A percentile compares a stretch with the other conserved stretches of the same genome.
Conservation (phyloP, 2,113 vertebrate species). For the Amazona vittata region DNA sequence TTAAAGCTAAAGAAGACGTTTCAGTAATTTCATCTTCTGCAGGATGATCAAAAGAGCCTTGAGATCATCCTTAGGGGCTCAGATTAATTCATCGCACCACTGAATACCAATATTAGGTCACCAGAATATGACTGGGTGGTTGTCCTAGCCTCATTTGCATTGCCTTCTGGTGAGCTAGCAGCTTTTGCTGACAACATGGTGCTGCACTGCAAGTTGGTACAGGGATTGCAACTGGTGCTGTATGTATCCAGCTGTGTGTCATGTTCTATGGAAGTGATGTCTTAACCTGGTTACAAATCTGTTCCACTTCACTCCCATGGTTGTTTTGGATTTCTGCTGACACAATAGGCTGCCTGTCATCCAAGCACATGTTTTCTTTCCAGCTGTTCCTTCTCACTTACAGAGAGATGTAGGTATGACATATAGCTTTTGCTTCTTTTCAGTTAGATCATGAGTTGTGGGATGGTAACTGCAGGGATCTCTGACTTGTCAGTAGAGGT, state of each 20-base stretch:
- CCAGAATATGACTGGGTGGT: background rate
- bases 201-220: background rate
- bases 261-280: background rate
- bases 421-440: background rate
- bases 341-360: background rate
- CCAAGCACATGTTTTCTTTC: background rate
- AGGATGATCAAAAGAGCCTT: background rate
- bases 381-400: background rate
- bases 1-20: background rate
- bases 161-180: background rate
- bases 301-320: background rate
- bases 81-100: background rate
- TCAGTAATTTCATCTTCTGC: background rate
- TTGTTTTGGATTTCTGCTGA: background rate
- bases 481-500: background rate
- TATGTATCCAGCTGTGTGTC: background rate
- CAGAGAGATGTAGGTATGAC: background rate
- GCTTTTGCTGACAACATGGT: background rate
- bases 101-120: background rate
- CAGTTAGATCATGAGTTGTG: background rate
- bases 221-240: background rate
- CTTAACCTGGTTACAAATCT: background rate
- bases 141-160: background rate
- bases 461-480: background rate
- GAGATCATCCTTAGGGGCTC: background rate